Conservation (phyloP, 1,140 invertebrate genomes). For the Streblospio benedicti region DNA sequence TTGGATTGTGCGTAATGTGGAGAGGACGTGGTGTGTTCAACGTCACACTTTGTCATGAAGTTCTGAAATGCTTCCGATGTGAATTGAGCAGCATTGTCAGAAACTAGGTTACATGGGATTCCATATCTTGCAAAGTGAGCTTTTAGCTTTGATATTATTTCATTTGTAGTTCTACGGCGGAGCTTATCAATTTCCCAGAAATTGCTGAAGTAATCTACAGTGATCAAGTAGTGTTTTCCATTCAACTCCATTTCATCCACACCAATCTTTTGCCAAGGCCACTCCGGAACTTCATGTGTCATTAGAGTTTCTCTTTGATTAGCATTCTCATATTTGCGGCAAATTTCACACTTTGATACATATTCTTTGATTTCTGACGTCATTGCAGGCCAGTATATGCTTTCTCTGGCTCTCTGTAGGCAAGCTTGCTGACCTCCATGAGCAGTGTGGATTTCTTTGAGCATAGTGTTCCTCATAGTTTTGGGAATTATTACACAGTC, state of each 20-base stretch:
- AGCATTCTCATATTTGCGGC: neutral
- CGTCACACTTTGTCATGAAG: conserved; percentile 14
- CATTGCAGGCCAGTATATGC: conserved; percentile 27
- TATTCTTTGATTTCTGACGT: conserved; percentile 16
- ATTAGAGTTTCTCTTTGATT: conserved; percentile 7
- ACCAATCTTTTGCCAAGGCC: conserved; percentile 8
- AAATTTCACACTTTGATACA: conserved; percentile 4
- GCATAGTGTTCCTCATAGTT: neutral
- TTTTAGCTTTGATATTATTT: conserved; percentile 11
- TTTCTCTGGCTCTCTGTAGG: too few species aligned
- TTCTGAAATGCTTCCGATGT: conserved; percentile 17
- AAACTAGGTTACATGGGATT: conserved; percentile 18
- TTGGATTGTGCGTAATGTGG: conserved; percentile 1
- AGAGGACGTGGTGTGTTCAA: neutral
- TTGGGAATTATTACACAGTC: neutral
- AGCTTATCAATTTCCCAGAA: conserved; percentile 11
- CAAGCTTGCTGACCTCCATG: neutral
- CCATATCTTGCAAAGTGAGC: conserved; percentile 23
- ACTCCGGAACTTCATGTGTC: neutral
- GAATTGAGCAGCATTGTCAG: conserved; percentile 28
- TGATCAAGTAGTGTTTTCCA: neutral
- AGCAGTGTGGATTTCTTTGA: neutral
- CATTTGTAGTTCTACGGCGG: neutral
- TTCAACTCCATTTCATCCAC: conserved; percentile 1
- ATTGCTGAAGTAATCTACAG: conserved; percentile 8